Base-by-base conservation (phyloP, 2,113 vertebrate species). In the Chinchilla lanigera region DNA sequence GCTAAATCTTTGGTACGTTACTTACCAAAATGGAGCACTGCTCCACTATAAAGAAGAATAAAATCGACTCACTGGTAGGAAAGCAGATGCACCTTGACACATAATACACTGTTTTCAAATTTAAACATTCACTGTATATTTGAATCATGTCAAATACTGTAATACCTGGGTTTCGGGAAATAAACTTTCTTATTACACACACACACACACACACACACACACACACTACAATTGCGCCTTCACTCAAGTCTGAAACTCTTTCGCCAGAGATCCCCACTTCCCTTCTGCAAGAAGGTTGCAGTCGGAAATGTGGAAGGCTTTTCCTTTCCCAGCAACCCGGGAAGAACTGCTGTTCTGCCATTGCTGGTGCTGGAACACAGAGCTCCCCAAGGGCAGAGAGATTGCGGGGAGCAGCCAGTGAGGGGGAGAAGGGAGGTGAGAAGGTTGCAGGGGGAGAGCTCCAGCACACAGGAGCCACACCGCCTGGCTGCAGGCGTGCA, bases 361-460 rank as follows among this genome's bases (percentile, higher is more conserved):
- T 9, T 71, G 69, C 47, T 50, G 47, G 47, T 50, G 47, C 47
- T 12, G n/a, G 77, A 4, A 0, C 19, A 47, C 2, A 26, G 86
- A 77, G 67, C 8, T 71, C n/a, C 56, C n/a, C 75, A 44, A 88
- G 38, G 44, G 35, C 11, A 10, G 1, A n/a, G 5, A 35, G 54
- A 63, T n/a, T n/a, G 11, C n/a, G 19, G 30, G 54, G 54, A 73
- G 69, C 7, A 13, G 19, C 33, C 16, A 11, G 19, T 30, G 60
- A 28, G 9, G 8, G 8, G 60, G 10, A 33, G 35, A 65, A 19
- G n/a, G 22, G 14, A 69, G 10, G 26, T 24, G 33, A 24, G 16
- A 16, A 65, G 3, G 54, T 9, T n/a, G n/a, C 3, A 1, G 30
- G 33, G 2, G 58, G n/a, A 38, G 26, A 50, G 9, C 0, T 8